Conservation (phyloP, 1,140 invertebrate species). For the Cherax destructor region DNA sequence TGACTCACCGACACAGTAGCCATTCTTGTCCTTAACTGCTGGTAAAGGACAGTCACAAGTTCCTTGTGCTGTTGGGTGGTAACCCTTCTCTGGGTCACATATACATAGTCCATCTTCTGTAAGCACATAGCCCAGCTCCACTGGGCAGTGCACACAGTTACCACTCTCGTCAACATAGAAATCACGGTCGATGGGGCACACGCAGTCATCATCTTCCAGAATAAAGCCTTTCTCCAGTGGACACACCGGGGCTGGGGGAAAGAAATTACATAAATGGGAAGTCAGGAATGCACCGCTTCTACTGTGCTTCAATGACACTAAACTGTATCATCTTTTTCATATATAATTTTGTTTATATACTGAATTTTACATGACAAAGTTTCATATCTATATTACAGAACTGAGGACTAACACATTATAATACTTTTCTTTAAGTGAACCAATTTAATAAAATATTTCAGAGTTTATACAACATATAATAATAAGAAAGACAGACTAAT, state of each 20-base stretch:
- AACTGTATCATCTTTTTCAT: background rate
- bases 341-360: too few relatives aligned
- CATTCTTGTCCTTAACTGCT: conserved; percentile 81
- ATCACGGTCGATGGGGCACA: conserved; percentile 82
- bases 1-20: conserved; percentile 79
- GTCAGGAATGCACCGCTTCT: too few relatives aligned
- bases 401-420: too few relatives aligned
- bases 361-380: too few relatives aligned
- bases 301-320: too few relatives aligned
- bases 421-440: too few relatives aligned
- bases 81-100: conserved; percentile 80
- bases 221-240: conserved; percentile 84
- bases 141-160: conserved; percentile 80
- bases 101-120: conserved; percentile 87
- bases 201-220: conserved; percentile 82
- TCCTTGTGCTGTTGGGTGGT: conserved; percentile 85
- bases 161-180: conserved; percentile 79
- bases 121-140: conserved; percentile 79
- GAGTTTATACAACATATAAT: too few relatives aligned
- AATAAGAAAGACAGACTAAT: too few relatives aligned
- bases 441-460: too few relatives aligned
- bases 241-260: conserved; percentile 79
- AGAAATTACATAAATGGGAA: background rate
- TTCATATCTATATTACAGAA: too few relatives aligned
- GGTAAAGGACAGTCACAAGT: conserved; percentile 87